Percentiles rank a stretch among this genome's conserved stretches.
phyloP scores from a whole-genome alignment of 2,888 invertebrate genomes.

The Zeuzera pyrina region DNA sequence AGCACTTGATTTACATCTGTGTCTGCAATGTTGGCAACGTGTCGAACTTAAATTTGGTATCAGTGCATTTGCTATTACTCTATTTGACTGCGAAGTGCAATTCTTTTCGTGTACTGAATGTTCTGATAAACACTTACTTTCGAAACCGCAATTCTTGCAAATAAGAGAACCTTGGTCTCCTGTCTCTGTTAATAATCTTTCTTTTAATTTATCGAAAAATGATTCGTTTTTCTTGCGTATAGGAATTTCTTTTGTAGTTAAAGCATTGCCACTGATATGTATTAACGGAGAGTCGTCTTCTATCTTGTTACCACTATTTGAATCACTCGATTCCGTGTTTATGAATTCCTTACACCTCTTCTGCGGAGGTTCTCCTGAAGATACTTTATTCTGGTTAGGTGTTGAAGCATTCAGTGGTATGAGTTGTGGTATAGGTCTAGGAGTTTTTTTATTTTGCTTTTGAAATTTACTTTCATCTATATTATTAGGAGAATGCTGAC shows the following conservation, averaged over 20 bases:
- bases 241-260: slow-evolving; percentile 35
- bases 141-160: slow-evolving; percentile 81
- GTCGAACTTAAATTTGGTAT: slow-evolving; percentile 77
- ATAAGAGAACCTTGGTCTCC: slow-evolving; percentile 77
- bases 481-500: slow-evolving; percentile 28
- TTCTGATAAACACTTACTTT: slow-evolving; percentile 87
- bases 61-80: slow-evolving; percentile 42
- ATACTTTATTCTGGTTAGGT: slow-evolving; percentile 49
- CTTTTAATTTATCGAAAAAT: slow-evolving; percentile 87
- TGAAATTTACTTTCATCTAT: slow-evolving; percentile 38
- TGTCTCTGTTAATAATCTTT: slow-evolving; percentile 77
- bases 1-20: slow-evolving; percentile 87
- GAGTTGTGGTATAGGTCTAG: slow-evolving; percentile 82
- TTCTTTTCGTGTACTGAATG: slow-evolving; percentile 84
- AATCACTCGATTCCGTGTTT: slow-evolving; percentile 18
- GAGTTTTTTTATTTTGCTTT: slow-evolving; percentile 42
- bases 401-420: slow-evolving; percentile 77
- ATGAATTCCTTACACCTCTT: slow-evolving; percentile 52
- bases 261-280: slow-evolving; percentile 28
- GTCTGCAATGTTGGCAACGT: slow-evolving; percentile 88
- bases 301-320: slow-evolving; percentile 20
- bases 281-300: slow-evolving; percentile 41
- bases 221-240: slow-evolving; percentile 78
- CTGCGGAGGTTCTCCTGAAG: slow-evolving; percentile 51
- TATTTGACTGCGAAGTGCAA: slow-evolving; percentile 69